These are phyloP conservation scores for Actinemys pallida DNA, from an alignment of 2,113 vertebrate species.

Conservation along the genomic window DNA sequence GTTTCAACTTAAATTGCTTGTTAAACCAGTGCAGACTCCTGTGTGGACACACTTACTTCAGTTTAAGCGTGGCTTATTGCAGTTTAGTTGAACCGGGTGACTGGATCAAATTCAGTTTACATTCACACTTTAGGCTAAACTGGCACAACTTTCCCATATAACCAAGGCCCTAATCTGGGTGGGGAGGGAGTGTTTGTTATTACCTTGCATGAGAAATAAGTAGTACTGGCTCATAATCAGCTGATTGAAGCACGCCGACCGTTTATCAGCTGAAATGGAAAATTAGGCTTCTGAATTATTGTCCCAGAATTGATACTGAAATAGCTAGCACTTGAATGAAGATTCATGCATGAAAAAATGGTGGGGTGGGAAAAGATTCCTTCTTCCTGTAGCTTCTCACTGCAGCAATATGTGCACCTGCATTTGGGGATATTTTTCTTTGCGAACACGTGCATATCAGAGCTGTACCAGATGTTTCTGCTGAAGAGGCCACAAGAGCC, in stretches of 20 bases:
- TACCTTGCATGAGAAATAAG: neutral
- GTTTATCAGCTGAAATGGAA: neutral
- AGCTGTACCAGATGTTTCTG: slow-evolving; percentile 49
- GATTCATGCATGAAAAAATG: neutral
- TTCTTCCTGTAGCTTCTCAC: neutral
- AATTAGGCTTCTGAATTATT: neutral
- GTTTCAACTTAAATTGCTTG: neutral
- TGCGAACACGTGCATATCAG: slow-evolving; percentile 58
- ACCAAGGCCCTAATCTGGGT: neutral
- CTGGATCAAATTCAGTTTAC: neutral
- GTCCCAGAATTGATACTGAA: accelerated
- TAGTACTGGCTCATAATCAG: neutral
- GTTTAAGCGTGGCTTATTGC: neutral
- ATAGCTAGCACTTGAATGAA: neutral
- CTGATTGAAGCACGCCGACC: neutral
- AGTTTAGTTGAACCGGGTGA: neutral
- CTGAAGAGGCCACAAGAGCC: slow-evolving; percentile 43
- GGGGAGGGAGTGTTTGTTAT: neutral
- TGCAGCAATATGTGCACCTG: slow-evolving; percentile 30
- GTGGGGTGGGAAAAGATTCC: neutral
- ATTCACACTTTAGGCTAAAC: neutral
- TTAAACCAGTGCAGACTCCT: neutral
- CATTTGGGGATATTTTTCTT: neutral
- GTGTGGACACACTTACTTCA: neutral
- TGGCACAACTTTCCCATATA: neutral